phyloP scores from a whole-genome alignment of 2,797 vertebrate species.

The Urosaurus nigricauda region DNA sequence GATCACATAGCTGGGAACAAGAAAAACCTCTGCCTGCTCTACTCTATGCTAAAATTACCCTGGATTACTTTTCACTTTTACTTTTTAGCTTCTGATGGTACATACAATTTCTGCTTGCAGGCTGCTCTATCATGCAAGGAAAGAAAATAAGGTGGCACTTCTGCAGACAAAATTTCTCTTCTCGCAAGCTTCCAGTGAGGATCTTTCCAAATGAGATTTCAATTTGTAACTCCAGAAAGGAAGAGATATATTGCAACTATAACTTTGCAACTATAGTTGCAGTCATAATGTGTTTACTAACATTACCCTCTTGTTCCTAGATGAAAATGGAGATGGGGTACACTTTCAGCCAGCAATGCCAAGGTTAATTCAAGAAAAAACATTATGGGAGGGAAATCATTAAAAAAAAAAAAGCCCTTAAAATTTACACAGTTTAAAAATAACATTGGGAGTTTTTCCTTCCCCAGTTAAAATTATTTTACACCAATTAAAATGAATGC shows the following conservation, averaged over 20 bases:
- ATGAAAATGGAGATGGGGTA: background rate
- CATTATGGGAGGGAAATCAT: background rate
- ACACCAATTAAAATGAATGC: constrained; percentile 18
- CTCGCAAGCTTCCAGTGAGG: background rate
- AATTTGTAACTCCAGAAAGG: background rate
- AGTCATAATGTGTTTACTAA: too few species aligned
- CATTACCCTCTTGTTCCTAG: background rate
- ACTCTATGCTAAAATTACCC: background rate
- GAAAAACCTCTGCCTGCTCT: background rate
- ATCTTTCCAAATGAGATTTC: background rate
- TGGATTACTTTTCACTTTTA: background rate
- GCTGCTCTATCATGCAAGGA: background rate
- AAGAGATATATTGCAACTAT: too few species aligned
- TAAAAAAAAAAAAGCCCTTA: background rate
- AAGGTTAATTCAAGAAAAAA: background rate
- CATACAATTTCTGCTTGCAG: background rate
- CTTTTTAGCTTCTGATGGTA: background rate
- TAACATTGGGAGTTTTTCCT: background rate
- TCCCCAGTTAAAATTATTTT: constrained; percentile 20
- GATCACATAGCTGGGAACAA: background rate
- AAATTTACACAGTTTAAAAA: constrained; percentile 13
- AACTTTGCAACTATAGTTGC: too few species aligned
- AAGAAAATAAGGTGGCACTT: background rate
- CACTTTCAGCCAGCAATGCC: background rate
- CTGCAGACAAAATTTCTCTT: background rate